Evolutionary conservation across 2,113 vertebrate genomes (phyloP), one percentile per base, ranked within the genome.

Genomic region (Irena cyanogastra): DNA sequence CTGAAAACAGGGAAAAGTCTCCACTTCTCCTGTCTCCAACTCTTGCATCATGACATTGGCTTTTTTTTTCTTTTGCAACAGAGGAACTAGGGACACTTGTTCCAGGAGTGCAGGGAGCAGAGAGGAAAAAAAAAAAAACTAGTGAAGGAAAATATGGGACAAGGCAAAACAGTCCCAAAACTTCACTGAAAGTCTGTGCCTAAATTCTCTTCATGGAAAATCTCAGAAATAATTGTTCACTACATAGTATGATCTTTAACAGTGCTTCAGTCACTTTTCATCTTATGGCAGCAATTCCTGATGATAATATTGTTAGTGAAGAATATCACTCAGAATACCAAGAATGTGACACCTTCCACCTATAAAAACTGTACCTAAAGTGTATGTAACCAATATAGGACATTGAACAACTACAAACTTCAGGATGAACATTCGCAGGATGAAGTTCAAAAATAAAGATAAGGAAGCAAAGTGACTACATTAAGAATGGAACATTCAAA

Each of bases 81-180:
- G 3, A 4, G 4, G 8, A 27, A 59, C 15, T 37, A 52, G 13
- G 4, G 6, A 54, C 9, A 20, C 0, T 1, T 11, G 5, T 59
- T 68, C 15, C 30, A 69, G 27, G 18, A 68, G 10, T 41, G 8
- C 23, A 63, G 7, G 11, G 8, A 52, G 5, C 3, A 53, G 18
- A 14, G 7, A 11, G 28, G 6, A 71, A 66, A 75, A 16, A 4
- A 11, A 24, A 7, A 71, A 66, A 75, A 16, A 4, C 2, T 59
- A 24, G 23, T 24, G 33, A 47, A 50, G 16, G 17, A 83, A 68
- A 79, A 59, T 15, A 33, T 3, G 15, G 4, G 4, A 22, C 8
- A 54, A 87, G 16, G 12, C 10, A 85, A 75, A 81, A 44, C 11
- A 69, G 39, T 47, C 9, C 6, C 24, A 24, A 35, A 93, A 47